Evolutionary conservation across 2,113 vertebrate species (phyloP).

Genomic region (Loxodonta africana): DNA sequence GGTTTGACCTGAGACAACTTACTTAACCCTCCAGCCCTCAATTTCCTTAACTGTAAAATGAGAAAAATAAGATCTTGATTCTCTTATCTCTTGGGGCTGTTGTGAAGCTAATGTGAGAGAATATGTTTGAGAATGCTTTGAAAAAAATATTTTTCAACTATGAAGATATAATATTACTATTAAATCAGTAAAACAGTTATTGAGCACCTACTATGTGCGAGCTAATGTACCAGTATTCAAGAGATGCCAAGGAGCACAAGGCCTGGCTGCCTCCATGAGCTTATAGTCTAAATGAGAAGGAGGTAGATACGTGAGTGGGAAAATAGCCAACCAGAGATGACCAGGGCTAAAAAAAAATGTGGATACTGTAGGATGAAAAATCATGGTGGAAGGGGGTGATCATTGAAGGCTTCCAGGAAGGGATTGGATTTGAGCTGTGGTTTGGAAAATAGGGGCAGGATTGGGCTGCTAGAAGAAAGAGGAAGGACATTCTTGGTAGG

Average conservation of each 20-base stretch:
- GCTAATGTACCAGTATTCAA: background rate
- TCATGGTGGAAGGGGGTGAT: background rate
- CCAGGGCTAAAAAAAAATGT: background rate
- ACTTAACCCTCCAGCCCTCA: background rate
- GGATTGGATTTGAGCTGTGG: background rate
- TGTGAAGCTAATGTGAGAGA: background rate
- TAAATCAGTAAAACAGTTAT: constrained; percentile 23
- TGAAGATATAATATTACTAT: background rate
- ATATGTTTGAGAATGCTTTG: background rate
- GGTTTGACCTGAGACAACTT: constrained; percentile 57
- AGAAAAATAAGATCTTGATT: constrained; percentile 43
- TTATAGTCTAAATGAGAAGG: constrained; percentile 21
- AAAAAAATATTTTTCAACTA: constrained; percentile 35
- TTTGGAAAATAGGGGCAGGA: background rate
- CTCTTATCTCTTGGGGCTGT: constrained; percentile 12
- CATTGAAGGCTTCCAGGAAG: background rate
- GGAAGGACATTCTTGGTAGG: background rate
- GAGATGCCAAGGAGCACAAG: background rate
- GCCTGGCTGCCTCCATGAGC: background rate
- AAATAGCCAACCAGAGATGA: background rate
- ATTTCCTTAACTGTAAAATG: constrained; percentile 53
- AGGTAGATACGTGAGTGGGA: background rate
- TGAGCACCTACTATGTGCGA: background rate
- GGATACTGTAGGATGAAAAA: background rate
- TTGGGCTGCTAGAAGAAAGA: background rate